Conservation (phyloP, 2,797 vertebrate genomes). For the Acanthurus leucopareius region DNA sequence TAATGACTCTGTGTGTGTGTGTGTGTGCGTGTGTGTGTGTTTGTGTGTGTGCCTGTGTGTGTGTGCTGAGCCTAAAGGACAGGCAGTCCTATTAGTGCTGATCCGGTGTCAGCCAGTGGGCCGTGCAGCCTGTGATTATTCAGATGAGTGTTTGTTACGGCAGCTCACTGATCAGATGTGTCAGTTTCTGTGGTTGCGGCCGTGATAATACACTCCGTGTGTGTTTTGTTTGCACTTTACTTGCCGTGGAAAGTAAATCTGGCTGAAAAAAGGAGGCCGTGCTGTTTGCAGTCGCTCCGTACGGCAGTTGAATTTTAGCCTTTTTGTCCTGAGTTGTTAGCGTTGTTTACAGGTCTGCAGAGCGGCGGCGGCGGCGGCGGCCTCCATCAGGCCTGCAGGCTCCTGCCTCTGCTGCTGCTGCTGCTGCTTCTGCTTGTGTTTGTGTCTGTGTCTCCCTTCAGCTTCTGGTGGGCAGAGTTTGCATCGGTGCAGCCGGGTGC, state of each 20-base stretch:
- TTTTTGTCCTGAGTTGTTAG: no score
- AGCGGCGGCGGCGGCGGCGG: no score
- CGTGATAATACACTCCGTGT: constrained; percentile 25
- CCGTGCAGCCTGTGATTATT: constrained; percentile 58
- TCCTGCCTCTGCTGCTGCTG: no score
- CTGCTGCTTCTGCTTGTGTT: no score
- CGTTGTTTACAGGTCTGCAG: no score
- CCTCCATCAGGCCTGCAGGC: no score
- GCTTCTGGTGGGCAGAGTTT: no score
- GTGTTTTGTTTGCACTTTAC: neutral
- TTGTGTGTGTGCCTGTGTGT: neutral
- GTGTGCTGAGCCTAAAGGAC: constrained; percentile 36
- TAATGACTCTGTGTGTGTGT: neutral
- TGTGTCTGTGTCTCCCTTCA: no score
- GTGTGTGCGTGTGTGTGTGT: constrained; percentile 2
- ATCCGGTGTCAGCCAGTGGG: constrained; percentile 51
- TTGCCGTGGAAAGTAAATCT: neutral
- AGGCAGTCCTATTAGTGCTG: constrained; percentile 52
- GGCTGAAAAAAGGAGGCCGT: neutral
- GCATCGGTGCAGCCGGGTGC: no score
- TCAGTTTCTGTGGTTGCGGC: constrained; percentile 46
- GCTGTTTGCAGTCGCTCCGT: neutral
- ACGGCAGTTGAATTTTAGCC: neutral
- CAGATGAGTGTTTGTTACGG: constrained; percentile 55
- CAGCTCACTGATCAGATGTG: constrained; percentile 57